phyloP scores from a whole-genome alignment of 2,797 vertebrate genomes.

The Alcedo atthis region DNA sequence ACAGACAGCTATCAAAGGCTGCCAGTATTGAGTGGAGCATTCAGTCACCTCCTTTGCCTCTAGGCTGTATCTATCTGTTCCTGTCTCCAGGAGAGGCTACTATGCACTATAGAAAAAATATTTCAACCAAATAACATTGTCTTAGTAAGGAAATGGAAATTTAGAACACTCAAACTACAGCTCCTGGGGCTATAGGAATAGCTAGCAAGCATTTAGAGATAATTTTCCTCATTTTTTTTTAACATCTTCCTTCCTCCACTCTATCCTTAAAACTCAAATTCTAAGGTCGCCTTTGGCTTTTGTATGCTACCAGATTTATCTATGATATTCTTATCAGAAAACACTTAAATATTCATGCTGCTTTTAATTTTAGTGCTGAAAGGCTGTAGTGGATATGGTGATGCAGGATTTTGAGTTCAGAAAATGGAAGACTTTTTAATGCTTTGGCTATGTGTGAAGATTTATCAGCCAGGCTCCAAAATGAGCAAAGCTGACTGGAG shows the following conservation, averaged over 20 bases:
- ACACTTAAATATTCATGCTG: conserved; percentile 37
- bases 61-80: conserved; percentile 30
- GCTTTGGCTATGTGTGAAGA: background rate
- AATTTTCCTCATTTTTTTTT: background rate
- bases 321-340: background rate
- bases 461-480: background rate
- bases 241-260: background rate
- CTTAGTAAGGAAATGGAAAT: conserved; percentile 14
- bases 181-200: background rate
- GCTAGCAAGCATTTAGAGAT: background rate
- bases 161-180: background rate
- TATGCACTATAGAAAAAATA: background rate
- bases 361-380: conserved; percentile 38
- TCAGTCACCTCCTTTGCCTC: conserved; percentile 35
- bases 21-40: background rate
- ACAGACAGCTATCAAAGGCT: background rate
- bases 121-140: background rate
- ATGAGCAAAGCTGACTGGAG: conserved; percentile 1
- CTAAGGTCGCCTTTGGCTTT: conserved; percentile 31
- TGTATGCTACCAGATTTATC: background rate
- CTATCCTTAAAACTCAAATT: background rate
- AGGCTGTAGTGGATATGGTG: conserved; percentile 6
- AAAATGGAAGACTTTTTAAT: conserved; percentile 7
- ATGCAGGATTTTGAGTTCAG: background rate
- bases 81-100: conserved; percentile 21